Evolutionary conservation across 2,113 vertebrate genomes (phyloP).

Genomic region (Megalops atlanticus): DNA sequence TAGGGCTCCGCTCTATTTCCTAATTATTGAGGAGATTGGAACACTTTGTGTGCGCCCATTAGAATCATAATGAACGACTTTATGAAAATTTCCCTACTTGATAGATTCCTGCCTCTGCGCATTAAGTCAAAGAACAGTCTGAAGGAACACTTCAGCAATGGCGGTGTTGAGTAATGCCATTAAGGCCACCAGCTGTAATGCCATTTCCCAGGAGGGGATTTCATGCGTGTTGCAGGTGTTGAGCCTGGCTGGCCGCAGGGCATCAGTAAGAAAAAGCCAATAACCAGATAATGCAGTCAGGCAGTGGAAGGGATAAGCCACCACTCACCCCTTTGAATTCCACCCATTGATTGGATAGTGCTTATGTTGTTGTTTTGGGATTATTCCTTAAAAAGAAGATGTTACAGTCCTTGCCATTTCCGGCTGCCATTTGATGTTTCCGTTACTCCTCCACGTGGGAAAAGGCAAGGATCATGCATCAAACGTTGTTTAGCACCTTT

Average conservation of each 20-base stretch:
- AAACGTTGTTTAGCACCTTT: neutral
- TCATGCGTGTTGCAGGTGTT: neutral
- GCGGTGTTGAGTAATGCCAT: neutral
- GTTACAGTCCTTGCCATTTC: neutral
- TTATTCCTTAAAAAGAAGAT: neutral
- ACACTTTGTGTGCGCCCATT: neutral
- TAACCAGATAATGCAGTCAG: neutral
- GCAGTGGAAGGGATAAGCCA: neutral
- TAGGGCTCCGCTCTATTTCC: conserved; percentile 23
- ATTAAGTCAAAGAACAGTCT: neutral
- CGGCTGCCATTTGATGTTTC: neutral
- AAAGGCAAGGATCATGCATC: neutral
- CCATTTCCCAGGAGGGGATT: neutral
- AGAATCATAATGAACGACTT: conserved; percentile 20
- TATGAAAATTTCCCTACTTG: conserved; percentile 4
- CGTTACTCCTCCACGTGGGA: neutral
- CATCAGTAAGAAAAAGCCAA: neutral
- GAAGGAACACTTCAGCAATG: neutral
- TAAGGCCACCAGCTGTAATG: neutral
- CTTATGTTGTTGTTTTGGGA: conserved; percentile 4
- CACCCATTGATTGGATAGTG: neutral
- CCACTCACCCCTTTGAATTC: neutral
- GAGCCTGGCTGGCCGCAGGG: neutral
- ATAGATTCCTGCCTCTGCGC: conserved; percentile 5
- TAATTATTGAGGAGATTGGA: conserved; percentile 24